Conservation (phyloP, 2,888 invertebrate genomes). For the Pheosia tremula region DNA sequence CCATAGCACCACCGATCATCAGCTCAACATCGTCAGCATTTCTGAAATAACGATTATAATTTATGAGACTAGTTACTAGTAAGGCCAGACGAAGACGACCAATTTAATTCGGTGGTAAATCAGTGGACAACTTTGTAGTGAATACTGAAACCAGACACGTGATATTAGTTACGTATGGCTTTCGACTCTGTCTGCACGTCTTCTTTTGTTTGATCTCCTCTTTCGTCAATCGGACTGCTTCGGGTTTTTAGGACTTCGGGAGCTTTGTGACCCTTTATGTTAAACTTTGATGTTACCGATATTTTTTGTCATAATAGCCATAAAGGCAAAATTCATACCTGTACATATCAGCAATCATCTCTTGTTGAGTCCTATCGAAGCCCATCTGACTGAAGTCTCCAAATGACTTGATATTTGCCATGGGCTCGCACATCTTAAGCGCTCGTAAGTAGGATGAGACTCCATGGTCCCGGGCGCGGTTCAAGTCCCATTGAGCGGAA, state of each 20-base stretch:
- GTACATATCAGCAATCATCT: slow-evolving; percentile 88
- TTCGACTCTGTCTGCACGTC: too few species aligned
- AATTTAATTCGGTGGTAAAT: too few species aligned
- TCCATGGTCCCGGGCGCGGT: slow-evolving; percentile 90
- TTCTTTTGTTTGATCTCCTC: too few species aligned
- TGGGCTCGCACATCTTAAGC: slow-evolving; percentile 86
- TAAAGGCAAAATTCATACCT: slow-evolving; percentile 67
- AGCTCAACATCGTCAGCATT: slow-evolving; percentile 92
- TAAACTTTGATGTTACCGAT: too few species aligned
- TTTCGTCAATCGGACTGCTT: too few species aligned
- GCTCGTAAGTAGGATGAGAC: slow-evolving; percentile 89
- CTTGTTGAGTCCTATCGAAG: slow-evolving; percentile 83
- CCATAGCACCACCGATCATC: slow-evolving; percentile 92
- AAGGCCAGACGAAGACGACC: too few species aligned
- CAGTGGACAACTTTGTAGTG: too few species aligned
- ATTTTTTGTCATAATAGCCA: too few species aligned
- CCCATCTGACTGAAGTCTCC: slow-evolving; percentile 85
- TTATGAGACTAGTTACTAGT: background rate
- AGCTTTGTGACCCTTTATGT: too few species aligned
- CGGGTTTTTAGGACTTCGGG: too few species aligned
- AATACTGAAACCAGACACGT: too few species aligned
- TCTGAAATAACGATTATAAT: slow-evolving; percentile 55
- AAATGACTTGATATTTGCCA: slow-evolving; percentile 79
- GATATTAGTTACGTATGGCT: too few species aligned
- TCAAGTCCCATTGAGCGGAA: slow-evolving; percentile 77